Base-by-base conservation (phyloP, 1,140 invertebrate species). In the Nylanderia fulva region DNA sequence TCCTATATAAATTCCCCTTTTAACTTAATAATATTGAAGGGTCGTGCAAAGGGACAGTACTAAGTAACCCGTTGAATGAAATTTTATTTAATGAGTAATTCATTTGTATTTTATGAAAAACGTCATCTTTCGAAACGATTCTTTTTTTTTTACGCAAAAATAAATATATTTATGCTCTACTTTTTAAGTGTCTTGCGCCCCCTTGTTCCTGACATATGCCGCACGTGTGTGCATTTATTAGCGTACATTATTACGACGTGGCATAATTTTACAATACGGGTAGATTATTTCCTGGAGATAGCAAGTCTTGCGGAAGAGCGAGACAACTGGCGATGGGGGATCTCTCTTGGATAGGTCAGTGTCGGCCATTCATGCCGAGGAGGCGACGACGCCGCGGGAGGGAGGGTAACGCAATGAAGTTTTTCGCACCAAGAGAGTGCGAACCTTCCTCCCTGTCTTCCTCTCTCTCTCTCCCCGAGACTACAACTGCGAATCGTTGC, bases 291-390 rank as follows among this genome's bases (percentile, higher is more conserved):
- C 45, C 21, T 52, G 45, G 24, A 45, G 60, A 84, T 80, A 66
- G 33, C 11, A 64, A 79, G 29, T 84, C 45, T 66, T 66, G 36
- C 45, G 24, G 74, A 66, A 64, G 52, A 71, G 18, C 77, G 77
- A 66, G 52, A 66, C 75, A 24, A 24, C 60, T 8, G n/a, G 27
- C 24, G 24, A 60, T 21, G 60, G 29, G 69, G 13, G 27, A 68
- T 72, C 66, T n/a, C 66, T n/a, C 36, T 71, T 60, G 77, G 77
- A 18, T 82, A 82, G 77, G 77, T 82, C 77, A 82, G 66, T 72
- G 77, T 2, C 66, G 39, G 27, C 77, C 77, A 72, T 76, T 84
- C 71, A 76, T 84, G 56, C 4, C 71, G 71, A 36, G 63, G n/a
- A 18, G 13, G 52, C 64, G n/a, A 48, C 45, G 27, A 39, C 84